Evolutionary conservation across 2,113 vertebrate genomes (phyloP), one percentile per base, ranked within the genome.

Genomic region (Synodontis membranacea): DNA sequence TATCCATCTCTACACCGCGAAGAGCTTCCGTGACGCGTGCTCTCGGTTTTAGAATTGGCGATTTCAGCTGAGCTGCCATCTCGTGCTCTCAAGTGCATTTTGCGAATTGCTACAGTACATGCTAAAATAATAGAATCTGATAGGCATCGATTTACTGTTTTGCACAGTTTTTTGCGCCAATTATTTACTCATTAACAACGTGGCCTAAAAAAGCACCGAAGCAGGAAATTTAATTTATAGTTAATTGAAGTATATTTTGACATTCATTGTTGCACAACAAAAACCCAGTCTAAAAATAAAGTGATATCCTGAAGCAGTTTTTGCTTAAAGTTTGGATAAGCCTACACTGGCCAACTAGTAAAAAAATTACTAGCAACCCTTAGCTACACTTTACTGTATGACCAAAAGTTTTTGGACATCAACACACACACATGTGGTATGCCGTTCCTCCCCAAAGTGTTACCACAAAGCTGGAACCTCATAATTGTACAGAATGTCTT

Each of bases 321-420:
- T 76, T 50, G n/a, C 48, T 78, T 78, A 21, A 54, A 34, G 48
- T 37, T 54, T 37, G 10, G 17, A 58, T 56, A 80, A 80, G 19
- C 5, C 50, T 62, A 91, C 93, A 93, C 94, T 91, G 93, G 6
- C 10, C 19, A 25, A 25, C 7, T 93, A 79, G 31, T 54, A 46
- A 92, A 54, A 5, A 91, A 91, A 72, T 4, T 10, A 25, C 9
- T 42, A 62, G 28, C n/a, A 10, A 46, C 42, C 39, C 6, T 46
- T 14, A 28, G 23, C 11, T 46, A 75, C 9, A 14, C 42, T 15
- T 42, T 4, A 14, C 70, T 14, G n/a, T 4, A 4, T 39, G 23
- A 11, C 39, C 0, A 28, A 76, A 48, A 0, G 6, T 76, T 31
- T 50, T 3, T 50, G 14, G 46, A 48, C 74, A 50, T 5, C 74